Conservation (phyloP, 2,797 vertebrate genomes). For the Triplophysa bombifrons region DNA sequence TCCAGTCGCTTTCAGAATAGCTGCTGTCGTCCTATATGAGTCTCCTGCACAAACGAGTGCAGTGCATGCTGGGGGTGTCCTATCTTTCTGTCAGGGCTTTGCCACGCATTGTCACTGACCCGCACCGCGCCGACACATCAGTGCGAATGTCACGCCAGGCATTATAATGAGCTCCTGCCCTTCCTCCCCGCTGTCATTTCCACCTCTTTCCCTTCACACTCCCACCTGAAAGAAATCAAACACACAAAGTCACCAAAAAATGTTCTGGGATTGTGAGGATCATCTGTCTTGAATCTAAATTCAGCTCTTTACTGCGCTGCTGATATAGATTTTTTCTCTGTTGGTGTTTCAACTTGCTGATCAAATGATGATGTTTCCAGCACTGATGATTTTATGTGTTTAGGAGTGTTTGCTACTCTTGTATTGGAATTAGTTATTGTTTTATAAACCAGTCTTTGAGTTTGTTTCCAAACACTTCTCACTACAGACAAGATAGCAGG, state of each 20-base stretch:
- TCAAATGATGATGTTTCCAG: neutral
- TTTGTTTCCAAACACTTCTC: neutral
- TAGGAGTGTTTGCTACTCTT: neutral
- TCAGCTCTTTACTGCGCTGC: neutral
- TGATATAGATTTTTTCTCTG: too few relatives aligned
- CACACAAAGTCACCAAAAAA: conserved; percentile 7
- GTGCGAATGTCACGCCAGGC: conserved; percentile 44
- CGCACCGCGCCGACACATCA: conserved; percentile 32
- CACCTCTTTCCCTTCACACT: conserved; percentile 6
- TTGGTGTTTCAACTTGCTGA: neutral
- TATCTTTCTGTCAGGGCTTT: conserved; percentile 46
- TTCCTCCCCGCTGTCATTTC: conserved; percentile 33
- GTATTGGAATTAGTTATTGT: neutral
- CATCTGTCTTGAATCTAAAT: neutral
- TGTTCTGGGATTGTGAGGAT: neutral
- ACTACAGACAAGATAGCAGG: neutral
- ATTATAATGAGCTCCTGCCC: conserved; percentile 56
- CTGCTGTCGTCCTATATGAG: conserved; percentile 42
- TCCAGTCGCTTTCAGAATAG: conserved; percentile 42
- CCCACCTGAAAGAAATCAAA: conserved; percentile 22
- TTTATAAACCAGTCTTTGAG: neutral
- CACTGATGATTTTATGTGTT: neutral
- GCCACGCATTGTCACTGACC: conserved; percentile 40
- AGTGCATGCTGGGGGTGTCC: conserved; percentile 50
- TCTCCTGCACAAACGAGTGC: conserved; percentile 38